Percentiles rank a stretch among this genome's conserved stretches.
These are phyloP conservation scores for Prunella strophiata DNA, from an alignment of 2,797 vertebrate species.

Conservation along the genomic window DNA sequence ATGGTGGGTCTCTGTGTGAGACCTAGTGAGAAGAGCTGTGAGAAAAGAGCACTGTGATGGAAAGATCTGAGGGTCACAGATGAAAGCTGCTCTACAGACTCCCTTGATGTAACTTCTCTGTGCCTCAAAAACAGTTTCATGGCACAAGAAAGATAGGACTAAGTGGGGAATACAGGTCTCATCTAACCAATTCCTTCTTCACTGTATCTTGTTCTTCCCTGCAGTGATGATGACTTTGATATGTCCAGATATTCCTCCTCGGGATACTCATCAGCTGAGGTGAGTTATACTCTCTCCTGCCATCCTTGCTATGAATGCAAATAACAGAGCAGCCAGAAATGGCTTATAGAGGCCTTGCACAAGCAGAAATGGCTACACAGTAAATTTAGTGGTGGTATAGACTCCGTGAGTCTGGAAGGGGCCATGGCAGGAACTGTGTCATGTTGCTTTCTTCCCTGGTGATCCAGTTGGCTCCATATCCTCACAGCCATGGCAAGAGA, in stretches of 20 bases:
- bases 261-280: conserved; percentile 99
- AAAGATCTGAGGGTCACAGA: not conserved
- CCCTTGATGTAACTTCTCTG: not conserved
- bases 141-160: not conserved
- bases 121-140: not conserved
- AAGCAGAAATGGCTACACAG: not conserved
- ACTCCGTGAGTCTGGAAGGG: not conserved
- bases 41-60: not conserved
- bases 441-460: not conserved
- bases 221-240: conserved; percentile 97
- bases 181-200: conserved; percentile 9
- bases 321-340: not conserved
- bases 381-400: not conserved
- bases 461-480: not conserved
- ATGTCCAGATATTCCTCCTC: conserved; percentile 99
- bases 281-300: conserved; percentile 79
- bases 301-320: not conserved
- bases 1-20: not conserved
- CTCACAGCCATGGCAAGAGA: not conserved
- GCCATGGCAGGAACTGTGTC: not conserved
- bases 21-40: not conserved
- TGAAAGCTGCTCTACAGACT: not conserved
- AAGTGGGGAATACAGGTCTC: not conserved
- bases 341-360: not conserved
- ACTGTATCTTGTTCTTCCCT: conserved; percentile 23